phyloP scores from a whole-genome alignment of 2,797 vertebrate species.

The Rhinogobio ventralis region DNA sequence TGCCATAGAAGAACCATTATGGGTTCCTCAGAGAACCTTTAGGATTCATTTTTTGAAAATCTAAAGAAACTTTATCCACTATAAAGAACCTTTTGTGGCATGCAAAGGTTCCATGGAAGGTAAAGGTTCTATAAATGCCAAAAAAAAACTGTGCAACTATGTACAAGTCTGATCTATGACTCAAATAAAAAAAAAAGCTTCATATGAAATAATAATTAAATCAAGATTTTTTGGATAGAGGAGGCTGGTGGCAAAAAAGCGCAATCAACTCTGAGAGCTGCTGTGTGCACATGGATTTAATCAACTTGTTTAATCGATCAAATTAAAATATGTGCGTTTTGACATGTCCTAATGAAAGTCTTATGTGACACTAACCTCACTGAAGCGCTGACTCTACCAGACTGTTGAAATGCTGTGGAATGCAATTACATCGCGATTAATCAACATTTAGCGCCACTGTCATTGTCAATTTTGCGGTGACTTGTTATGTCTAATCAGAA shows the following conservation, averaged over 20 bases:
- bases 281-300: slow-evolving; percentile 50
- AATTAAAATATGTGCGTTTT: slow-evolving; percentile 55
- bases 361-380: slow-evolving; percentile 59
- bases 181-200: background rate
- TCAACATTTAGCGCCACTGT: slow-evolving; percentile 54
- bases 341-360: slow-evolving; percentile 61
- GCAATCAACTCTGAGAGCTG: slow-evolving; percentile 29
- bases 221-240: slow-evolving; percentile 5
- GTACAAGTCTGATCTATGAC: background rate
- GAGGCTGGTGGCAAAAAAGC: background rate
- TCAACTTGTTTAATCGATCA: slow-evolving; percentile 62
- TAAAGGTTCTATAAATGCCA: background rate
- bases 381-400: slow-evolving; percentile 20
- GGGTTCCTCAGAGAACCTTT: background rate
- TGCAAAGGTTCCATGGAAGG: background rate
- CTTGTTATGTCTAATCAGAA: slow-evolving; percentile 39
- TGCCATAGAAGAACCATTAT: background rate
- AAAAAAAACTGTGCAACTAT: background rate
- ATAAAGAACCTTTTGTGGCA: background rate
- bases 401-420: slow-evolving; percentile 43
- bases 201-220: background rate
- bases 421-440: slow-evolving; percentile 40
- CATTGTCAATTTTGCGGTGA: slow-evolving; percentile 46
- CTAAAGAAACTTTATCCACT: background rate
- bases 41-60: background rate